phyloP scores from a whole-genome alignment of 1,140 invertebrate species.

The Lepidotrigona ventralis region DNA sequence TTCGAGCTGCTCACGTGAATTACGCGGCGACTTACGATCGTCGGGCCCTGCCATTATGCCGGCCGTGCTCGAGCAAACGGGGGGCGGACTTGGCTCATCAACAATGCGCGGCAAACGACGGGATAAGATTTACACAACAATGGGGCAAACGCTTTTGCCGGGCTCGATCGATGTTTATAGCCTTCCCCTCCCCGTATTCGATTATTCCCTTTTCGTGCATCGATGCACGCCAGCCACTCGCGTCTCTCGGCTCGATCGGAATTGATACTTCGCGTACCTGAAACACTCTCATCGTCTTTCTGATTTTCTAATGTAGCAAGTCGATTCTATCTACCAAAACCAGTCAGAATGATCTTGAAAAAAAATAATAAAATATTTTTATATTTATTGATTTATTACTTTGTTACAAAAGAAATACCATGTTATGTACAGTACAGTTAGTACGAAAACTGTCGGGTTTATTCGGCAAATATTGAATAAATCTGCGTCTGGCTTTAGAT shows the following conservation, averaged over 20 bases:
- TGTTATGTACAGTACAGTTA: too few species aligned
- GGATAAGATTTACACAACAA: constrained; percentile 2
- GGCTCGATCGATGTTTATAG: neutral
- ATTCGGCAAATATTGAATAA: too few species aligned
- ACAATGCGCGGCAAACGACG: neutral
- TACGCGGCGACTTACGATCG: constrained; percentile 3
- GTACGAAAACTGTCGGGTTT: too few species aligned
- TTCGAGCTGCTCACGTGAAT: constrained; percentile 16
- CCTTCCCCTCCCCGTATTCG: neutral
- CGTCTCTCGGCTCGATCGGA: neutral
- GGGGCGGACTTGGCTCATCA: neutral
- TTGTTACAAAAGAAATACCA: too few species aligned
- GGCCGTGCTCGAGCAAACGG: too few species aligned
- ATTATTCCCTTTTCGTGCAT: neutral
- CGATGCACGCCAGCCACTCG: neutral
- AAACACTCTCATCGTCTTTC: neutral
- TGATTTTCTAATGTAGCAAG: constrained; percentile 8
- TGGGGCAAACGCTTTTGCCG: neutral
- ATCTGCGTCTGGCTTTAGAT: too few species aligned
- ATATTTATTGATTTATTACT: too few species aligned
- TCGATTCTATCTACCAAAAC: too few species aligned
- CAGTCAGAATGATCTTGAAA: too few species aligned
- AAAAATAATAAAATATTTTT: too few species aligned
- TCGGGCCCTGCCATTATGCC: neutral
- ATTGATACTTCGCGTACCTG: neutral